phyloP scores from a whole-genome alignment of 2,888 invertebrate species.

The Crioceris asparagi region DNA sequence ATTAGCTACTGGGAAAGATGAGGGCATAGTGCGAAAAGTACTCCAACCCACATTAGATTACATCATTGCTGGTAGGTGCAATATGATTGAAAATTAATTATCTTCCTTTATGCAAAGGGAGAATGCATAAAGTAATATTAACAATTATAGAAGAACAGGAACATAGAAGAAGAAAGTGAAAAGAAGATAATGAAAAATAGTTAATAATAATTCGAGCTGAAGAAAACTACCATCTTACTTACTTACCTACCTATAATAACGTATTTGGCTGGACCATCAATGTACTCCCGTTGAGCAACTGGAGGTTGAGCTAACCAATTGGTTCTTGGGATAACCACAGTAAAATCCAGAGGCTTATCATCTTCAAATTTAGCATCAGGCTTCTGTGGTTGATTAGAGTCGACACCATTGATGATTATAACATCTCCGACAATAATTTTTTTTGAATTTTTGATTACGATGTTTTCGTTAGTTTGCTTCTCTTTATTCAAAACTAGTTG shows the following conservation, averaged over 20 bases:
- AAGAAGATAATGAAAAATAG: not conserved
- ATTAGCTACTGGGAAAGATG: too few relatives aligned
- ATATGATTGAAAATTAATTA: too few relatives aligned
- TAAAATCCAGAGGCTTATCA: slow-evolving; percentile 1
- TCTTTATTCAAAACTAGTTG: too few relatives aligned
- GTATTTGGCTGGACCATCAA: slow-evolving; percentile 37
- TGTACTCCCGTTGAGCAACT: slow-evolving; percentile 29
- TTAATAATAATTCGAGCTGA: slow-evolving; percentile 1
- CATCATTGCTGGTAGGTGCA: too few relatives aligned
- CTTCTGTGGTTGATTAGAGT: slow-evolving; percentile 8
- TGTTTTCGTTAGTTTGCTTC: slow-evolving; percentile 11
- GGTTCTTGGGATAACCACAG: slow-evolving; percentile 27
- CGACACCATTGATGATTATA: slow-evolving; percentile 38
- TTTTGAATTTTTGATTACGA: slow-evolving; percentile 36
- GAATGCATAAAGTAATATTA: too few relatives aligned
- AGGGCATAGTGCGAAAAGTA: too few relatives aligned
- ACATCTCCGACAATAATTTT: slow-evolving; percentile 42
- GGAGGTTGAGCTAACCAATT: slow-evolving; percentile 43
- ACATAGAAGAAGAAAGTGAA: too few relatives aligned
- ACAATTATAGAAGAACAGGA: too few relatives aligned
- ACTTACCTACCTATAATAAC: slow-evolving; percentile 41
- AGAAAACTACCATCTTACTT: too few relatives aligned
- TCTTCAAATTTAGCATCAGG: not conserved
- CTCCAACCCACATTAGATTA: too few relatives aligned
- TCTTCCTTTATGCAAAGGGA: too few relatives aligned